Conservation (phyloP, 1,140 invertebrate genomes). For the Orius insidiosus region DNA sequence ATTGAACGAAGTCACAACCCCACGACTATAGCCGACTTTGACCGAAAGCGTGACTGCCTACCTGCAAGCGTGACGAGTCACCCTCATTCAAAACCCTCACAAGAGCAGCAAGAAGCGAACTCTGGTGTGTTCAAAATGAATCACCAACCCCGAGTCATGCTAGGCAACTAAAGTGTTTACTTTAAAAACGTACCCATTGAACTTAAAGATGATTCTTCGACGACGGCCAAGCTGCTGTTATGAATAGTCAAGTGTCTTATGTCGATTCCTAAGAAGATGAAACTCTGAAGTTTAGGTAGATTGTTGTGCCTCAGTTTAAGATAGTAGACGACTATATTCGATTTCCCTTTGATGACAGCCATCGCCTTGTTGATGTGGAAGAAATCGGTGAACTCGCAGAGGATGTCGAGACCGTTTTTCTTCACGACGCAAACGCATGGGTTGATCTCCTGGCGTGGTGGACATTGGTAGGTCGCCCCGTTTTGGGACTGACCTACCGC, state of each 20-base stretch:
- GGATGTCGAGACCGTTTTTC: constrained; percentile 67
- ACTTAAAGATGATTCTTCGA: constrained; percentile 66
- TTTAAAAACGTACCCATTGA: constrained; percentile 73
- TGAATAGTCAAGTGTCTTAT: constrained; percentile 73
- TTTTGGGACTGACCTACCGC: constrained; percentile 3
- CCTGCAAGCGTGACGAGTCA: too few relatives aligned
- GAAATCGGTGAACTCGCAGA: constrained; percentile 66
- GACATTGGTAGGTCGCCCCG: constrained; percentile 38
- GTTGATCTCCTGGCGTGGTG: constrained; percentile 44
- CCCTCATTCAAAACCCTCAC: too few relatives aligned
- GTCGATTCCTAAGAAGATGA: constrained; percentile 69
- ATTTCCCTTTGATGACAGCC: constrained; percentile 51
- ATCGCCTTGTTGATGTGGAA: constrained; percentile 53
- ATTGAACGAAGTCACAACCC: too few relatives aligned
- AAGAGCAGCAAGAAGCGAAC: too few relatives aligned
- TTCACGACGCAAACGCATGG: constrained; percentile 68
- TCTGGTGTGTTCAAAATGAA: too few relatives aligned
- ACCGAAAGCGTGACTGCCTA: too few relatives aligned
- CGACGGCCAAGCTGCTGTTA: constrained; percentile 68
- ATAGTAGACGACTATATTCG: constrained; percentile 56
- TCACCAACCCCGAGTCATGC: too few relatives aligned
- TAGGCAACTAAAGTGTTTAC: constrained; percentile 21
- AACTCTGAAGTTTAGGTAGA: constrained; percentile 61
- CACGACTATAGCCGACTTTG: too few relatives aligned
- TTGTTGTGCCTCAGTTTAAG: constrained; percentile 68